Conservation (phyloP, 2,113 vertebrate genomes). For the Sylvilagus bachmani region DNA sequence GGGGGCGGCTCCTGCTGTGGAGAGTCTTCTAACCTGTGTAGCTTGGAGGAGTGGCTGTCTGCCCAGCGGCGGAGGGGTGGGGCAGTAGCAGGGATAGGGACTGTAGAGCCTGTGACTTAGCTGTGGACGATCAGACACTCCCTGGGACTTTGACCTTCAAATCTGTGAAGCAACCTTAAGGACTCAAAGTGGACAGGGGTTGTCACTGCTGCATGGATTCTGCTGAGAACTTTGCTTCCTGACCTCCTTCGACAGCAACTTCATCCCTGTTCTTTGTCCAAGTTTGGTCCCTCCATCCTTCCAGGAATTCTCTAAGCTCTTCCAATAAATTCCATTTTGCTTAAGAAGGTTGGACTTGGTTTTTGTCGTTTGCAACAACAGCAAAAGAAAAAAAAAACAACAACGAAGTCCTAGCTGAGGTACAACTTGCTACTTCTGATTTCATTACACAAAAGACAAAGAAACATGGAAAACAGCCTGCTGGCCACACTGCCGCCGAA, state of each 20-base stretch:
- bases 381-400: not conserved
- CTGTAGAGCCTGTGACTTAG: not conserved
- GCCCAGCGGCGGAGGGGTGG: not conserved
- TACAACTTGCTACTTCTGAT: slow-evolving; percentile 9
- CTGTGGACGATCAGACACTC: not conserved
- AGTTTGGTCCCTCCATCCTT: not conserved
- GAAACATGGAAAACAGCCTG: not conserved
- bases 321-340: slow-evolving; percentile 33
- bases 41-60: not conserved
- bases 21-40: not conserved
- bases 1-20: not conserved
- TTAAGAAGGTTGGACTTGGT: not conserved
- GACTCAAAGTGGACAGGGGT: not conserved
- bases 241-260: not conserved
- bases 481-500: not conserved
- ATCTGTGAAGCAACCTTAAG: not conserved
- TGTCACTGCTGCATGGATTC: not conserved
- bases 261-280: slow-evolving; percentile 31
- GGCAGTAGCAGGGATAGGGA: not conserved
- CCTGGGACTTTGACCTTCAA: not conserved
- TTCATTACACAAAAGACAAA: not conserved
- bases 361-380: slow-evolving; percentile 34
- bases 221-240: not conserved
- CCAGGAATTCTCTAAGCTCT: slow-evolving; percentile 47
- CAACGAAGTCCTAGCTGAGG: not conserved